phyloP scores from a whole-genome alignment of 2,113 vertebrate species.

The Rhea americana region DNA sequence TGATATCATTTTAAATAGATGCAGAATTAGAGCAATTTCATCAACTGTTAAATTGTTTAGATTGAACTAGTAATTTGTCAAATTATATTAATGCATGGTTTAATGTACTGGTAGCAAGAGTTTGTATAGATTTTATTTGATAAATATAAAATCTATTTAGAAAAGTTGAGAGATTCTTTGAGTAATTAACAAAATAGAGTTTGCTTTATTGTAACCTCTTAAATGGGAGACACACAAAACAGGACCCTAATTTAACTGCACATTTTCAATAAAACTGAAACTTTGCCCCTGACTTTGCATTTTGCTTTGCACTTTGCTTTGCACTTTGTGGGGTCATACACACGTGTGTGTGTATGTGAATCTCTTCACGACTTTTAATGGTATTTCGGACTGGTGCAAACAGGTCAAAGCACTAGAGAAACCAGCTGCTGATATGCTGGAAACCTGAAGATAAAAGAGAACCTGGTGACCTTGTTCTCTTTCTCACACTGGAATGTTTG shows the following conservation, averaged over 20 bases:
- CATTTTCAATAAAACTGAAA: neutral
- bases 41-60: neutral
- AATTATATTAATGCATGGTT: neutral
- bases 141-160: neutral
- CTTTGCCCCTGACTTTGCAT: neutral
- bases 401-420: neutral
- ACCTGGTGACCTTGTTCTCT: neutral
- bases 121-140: too few species aligned
- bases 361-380: neutral
- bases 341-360: neutral
- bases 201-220: neutral
- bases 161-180: neutral
- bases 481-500: neutral
- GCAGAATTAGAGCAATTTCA: neutral
- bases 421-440: neutral
- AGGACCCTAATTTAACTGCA: neutral
- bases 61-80: neutral
- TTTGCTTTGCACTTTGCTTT: neutral
- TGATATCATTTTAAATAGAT: neutral
- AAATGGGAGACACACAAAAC: neutral
- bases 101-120: accelerated
- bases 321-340: neutral
- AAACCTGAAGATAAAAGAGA: neutral
- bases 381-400: neutral
- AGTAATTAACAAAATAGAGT: neutral